phyloP scores from a whole-genome alignment of 2,113 vertebrate genomes.

The Trogon surrucura region DNA sequence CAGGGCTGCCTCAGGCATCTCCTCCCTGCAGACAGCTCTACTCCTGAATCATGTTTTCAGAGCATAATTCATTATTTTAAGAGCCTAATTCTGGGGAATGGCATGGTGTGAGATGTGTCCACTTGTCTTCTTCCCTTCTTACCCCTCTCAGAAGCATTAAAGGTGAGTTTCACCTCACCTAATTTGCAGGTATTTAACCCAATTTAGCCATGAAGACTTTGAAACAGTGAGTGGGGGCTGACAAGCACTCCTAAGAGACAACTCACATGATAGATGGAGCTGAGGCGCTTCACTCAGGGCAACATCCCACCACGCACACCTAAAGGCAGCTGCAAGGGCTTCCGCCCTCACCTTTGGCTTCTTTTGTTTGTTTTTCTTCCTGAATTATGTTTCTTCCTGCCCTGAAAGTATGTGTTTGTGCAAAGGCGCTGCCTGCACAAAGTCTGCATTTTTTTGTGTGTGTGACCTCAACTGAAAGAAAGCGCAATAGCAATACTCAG shows the following conservation, averaged over 20 bases:
- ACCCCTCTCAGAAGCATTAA: neutral
- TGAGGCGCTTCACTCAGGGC: fast-evolving
- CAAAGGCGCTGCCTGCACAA: neutral
- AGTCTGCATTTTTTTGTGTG: neutral
- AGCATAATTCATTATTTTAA: neutral
- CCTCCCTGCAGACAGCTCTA: neutral
- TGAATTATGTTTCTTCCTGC: neutral
- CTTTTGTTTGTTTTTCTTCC: neutral
- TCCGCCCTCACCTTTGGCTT: neutral
- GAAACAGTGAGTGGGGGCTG: neutral
- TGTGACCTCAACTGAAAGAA: neutral
- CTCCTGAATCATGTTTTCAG: neutral
- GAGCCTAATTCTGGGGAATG: too few species aligned
- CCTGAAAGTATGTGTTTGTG: neutral
- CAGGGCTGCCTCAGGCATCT: neutral
- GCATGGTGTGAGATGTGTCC: neutral
- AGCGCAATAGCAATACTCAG: too few species aligned
- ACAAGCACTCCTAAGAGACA: neutral
- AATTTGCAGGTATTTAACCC: neutral
- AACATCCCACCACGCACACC: neutral
- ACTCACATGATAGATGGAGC: neutral
- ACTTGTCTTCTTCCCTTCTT: neutral
- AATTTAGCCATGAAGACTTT: neutral
- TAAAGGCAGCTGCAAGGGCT: neutral
- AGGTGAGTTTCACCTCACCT: neutral